phyloP scores from a whole-genome alignment of 2,888 invertebrate genomes.

The Ormyrus pomaceus region DNA sequence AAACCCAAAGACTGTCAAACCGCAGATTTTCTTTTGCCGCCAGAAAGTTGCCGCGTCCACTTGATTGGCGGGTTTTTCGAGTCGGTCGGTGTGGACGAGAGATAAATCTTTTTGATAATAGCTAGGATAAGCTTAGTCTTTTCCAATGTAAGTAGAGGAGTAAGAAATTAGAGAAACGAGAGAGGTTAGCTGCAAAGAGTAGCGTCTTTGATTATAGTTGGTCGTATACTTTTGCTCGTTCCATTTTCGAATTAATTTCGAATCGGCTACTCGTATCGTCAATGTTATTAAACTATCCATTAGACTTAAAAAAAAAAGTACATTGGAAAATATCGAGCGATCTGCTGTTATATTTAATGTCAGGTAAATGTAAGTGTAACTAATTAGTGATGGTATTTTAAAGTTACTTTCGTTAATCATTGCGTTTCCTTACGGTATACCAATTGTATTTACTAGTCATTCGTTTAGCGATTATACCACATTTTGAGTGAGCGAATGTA shows the following conservation, averaged over 20 bases:
- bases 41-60: not conserved
- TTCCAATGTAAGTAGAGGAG: constrained; percentile 47
- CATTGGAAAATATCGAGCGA: constrained; percentile 54
- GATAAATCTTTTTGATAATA: constrained; percentile 49
- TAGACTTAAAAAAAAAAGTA: constrained; percentile 38
- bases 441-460: constrained; percentile 38
- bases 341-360: constrained; percentile 49
- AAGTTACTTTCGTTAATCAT: not conserved
- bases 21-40: constrained; percentile 26
- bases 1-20: constrained; percentile 41
- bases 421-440: constrained; percentile 22
- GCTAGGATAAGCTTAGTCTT: constrained; percentile 42
- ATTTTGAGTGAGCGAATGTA: constrained; percentile 11
- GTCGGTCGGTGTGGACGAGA: constrained; percentile 2
- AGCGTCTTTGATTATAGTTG: constrained; percentile 26
- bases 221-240: constrained; percentile 5
- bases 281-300: constrained; percentile 44
- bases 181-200: constrained; percentile 20
- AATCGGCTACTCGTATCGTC: constrained; percentile 32
- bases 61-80: not conserved
- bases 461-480: constrained; percentile 36
- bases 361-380: constrained; percentile 43
- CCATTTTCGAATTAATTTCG: constrained; percentile 5
- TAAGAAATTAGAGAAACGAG: constrained; percentile 16
- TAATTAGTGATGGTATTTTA: constrained; percentile 39